Evolutionary conservation across 2,888 invertebrate species (phyloP).

Genomic region (Saturnia pavonia): DNA sequence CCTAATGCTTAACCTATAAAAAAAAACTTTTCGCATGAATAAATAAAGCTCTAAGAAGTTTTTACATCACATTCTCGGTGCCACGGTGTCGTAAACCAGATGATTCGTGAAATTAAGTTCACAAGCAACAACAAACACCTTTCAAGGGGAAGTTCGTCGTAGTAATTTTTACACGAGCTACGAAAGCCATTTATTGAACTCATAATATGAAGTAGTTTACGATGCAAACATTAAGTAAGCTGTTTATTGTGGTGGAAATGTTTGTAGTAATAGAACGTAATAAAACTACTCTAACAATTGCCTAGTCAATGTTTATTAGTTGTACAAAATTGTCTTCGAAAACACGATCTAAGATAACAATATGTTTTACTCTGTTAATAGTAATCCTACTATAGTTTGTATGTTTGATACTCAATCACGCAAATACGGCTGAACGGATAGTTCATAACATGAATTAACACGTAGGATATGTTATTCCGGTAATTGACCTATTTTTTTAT

Average conservation of each 20-base stretch:
- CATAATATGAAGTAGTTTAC: constrained; percentile 1
- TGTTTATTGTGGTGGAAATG: constrained; percentile 29
- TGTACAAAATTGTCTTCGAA: background rate
- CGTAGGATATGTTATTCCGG: too few species aligned
- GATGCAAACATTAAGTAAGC: constrained; percentile 15
- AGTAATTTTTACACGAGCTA: constrained; percentile 9
- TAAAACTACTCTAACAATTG: background rate
- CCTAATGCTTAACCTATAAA: too few species aligned
- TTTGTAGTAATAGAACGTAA: constrained; percentile 13
- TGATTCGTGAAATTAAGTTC: constrained; percentile 6
- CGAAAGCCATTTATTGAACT: constrained; percentile 12
- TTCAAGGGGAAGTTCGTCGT: background rate
- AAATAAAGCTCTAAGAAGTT: background rate
- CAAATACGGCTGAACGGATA: too few species aligned
- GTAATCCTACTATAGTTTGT: too few species aligned
- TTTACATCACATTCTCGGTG: background rate
- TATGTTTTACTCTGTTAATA: background rate
- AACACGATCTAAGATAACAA: background rate
- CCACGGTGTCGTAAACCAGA: background rate
- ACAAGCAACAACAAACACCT: background rate
- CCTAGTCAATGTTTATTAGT: constrained; percentile 19
- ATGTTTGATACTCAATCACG: too few species aligned
- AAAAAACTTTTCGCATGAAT: background rate
- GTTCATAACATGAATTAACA: too few species aligned
- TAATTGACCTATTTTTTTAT: too few species aligned